phyloP scores from a whole-genome alignment of 2,888 invertebrate genomes.

The Agrilus mali region DNA sequence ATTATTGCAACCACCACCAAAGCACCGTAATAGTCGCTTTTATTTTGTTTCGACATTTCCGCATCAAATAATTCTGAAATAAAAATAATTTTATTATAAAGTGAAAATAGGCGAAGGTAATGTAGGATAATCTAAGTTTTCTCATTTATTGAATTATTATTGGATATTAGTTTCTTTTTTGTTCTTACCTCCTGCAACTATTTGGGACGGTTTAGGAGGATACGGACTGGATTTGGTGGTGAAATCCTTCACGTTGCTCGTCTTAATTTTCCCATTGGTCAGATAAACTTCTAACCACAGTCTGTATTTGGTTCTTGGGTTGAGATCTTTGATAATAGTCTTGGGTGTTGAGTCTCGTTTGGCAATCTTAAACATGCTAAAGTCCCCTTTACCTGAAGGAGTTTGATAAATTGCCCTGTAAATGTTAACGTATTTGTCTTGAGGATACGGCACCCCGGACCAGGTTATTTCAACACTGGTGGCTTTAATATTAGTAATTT shows the following conservation, averaged over 20 bases:
- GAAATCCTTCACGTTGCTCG: constrained; percentile 80
- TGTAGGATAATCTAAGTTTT: background rate
- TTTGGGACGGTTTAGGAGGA: constrained; percentile 20
- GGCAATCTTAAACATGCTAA: constrained; percentile 60
- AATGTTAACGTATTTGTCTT: constrained; percentile 81
- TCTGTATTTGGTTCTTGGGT: constrained; percentile 72
- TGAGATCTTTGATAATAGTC: constrained; percentile 52
- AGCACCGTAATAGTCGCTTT: constrained; percentile 77
- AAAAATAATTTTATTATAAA: constrained; percentile 1
- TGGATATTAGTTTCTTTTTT: too few species aligned
- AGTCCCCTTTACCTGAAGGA: constrained; percentile 60
- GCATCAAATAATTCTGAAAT: constrained; percentile 33
- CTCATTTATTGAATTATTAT: too few species aligned
- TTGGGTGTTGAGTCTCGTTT: constrained; percentile 58
- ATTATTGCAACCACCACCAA: constrained; percentile 79
- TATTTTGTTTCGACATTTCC: constrained; percentile 39
- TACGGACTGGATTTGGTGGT: constrained; percentile 63
- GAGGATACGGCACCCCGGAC: constrained; percentile 77
- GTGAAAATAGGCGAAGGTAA: too few species aligned
- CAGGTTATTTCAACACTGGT: constrained; percentile 68
- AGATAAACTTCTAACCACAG: constrained; percentile 83
- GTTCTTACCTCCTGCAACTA: too few species aligned
- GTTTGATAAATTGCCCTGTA: constrained; percentile 75
- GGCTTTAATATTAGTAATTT: constrained; percentile 62
- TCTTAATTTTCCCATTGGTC: constrained; percentile 80